phyloP scores from a whole-genome alignment of 1,140 invertebrate species.

The Sycophaga agraensis region DNA sequence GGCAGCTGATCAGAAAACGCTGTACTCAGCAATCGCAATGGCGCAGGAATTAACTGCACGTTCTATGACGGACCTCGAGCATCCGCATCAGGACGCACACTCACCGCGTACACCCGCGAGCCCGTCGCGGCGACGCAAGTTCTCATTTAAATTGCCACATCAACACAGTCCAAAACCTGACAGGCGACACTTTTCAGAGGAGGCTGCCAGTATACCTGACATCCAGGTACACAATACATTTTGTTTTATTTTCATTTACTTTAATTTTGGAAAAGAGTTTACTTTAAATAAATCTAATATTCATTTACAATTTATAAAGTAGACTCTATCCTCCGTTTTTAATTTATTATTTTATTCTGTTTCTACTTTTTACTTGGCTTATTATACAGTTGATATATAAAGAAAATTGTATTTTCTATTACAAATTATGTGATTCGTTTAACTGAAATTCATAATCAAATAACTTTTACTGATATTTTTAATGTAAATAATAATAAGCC shows the following conservation, averaged over 20 bases:
- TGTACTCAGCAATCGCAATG: conserved; percentile 90
- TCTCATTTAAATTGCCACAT: conserved; percentile 81
- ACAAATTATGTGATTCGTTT: too few relatives aligned
- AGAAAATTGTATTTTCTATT: neutral
- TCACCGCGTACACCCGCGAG: conserved; percentile 71
- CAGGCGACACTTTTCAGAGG: conserved; percentile 84
- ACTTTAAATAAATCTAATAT: neutral
- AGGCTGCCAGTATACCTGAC: conserved; percentile 86
- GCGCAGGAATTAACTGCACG: conserved; percentile 88
- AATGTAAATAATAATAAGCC: conserved; percentile 4
- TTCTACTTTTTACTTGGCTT: neutral
- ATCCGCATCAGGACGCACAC: conserved; percentile 39
- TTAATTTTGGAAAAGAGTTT: neutral
- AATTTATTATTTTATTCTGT: too few relatives aligned
- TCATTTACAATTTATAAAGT: neutral
- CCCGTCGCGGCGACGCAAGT: conserved; percentile 81
- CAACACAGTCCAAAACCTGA: conserved; percentile 66
- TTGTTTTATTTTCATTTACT: conserved; percentile 32
- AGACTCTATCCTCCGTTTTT: neutral
- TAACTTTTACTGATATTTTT: too few relatives aligned
- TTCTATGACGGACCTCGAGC: conserved; percentile 81
- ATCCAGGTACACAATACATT: conserved; percentile 70
- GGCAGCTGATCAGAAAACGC: conserved; percentile 87
- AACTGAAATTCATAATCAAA: too few relatives aligned
- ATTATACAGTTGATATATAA: neutral